A percentile compares a stretch with the other conserved stretches of the same genome.
Conservation (phyloP, 2,888 invertebrate genomes). For the Agrochola litura region DNA sequence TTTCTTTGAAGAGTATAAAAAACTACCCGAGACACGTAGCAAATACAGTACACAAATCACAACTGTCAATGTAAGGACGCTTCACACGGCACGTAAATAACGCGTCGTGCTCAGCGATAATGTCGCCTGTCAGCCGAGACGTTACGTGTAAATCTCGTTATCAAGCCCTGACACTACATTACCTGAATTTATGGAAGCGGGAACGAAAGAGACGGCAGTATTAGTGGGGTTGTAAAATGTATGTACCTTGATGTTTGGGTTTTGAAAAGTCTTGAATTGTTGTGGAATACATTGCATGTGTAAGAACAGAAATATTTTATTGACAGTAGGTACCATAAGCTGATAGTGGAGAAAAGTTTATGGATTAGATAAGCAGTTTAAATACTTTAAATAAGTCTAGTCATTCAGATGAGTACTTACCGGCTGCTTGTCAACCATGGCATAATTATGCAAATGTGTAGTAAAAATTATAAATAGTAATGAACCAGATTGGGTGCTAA, state of each 20-base stretch:
- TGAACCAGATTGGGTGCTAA: background rate
- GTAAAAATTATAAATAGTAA: background rate
- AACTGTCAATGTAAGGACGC: constrained; percentile 36
- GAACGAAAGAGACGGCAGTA: constrained; percentile 30
- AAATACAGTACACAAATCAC: constrained; percentile 46
- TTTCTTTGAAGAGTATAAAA: background rate
- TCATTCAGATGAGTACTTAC: background rate
- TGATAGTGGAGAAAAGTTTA: background rate
- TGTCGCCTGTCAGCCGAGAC: constrained; percentile 45
- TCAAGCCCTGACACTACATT: constrained; percentile 61
- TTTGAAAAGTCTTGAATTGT: constrained; percentile 9
- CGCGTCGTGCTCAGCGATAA: constrained; percentile 39
- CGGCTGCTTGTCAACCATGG: background rate
- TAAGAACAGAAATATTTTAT: too few species aligned
- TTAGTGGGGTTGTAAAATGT: constrained; percentile 24
- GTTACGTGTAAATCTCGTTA: constrained; percentile 63
- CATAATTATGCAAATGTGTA: background rate
- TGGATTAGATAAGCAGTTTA: background rate
- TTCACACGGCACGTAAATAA: constrained; percentile 53
- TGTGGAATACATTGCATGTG: background rate
- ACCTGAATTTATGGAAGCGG: constrained; percentile 55
- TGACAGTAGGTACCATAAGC: too few species aligned
- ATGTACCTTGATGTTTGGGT: background rate
- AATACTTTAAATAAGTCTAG: background rate
- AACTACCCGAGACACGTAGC: background rate